Base-by-base conservation (phyloP, 2,888 invertebrate genomes). In the Lycia hirtaria region DNA sequence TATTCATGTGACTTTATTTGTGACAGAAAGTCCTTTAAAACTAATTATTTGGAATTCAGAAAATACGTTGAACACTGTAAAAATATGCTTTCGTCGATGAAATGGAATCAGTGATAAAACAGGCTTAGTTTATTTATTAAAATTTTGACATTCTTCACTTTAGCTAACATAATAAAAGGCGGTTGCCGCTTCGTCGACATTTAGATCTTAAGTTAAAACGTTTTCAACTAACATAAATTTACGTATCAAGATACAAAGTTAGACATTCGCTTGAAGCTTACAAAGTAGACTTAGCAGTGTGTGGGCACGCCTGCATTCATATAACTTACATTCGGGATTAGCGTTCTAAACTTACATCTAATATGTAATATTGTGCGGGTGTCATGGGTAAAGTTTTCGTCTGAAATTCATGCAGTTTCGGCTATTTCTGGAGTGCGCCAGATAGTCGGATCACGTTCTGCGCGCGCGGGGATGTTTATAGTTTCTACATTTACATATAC, bases 251-350 rank as follows among this genome's bases (percentile, higher is more conserved):
- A 50, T 40, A 45, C 50, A 56, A 50, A 45, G 56, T 56, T 40
- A n/a, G 26, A n/a, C 50, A 56, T 44, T 38, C 33, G 26, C 32
- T 44, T 17, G 19, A 38, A 56, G 24, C 50, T 45, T 45, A 45
- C 56, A 56, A 51, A 56, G 51, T 52, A 47, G 47, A 56, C 40
- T 56, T 52, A 52, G 47, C 41, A 47, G 49, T 40, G 60, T 69
- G 65, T 71, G 48, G 62, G 59, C 19, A 33, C 67, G 62, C 68
- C 68, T 65, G 61, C 64, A 68, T 66, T 68, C 70, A 69, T 70
- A 68, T 68, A 69, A 65, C 70, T 69, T 70, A 68, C 71, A 68
- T 68, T 69, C 62, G 57, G 68, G 75, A 73, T 76, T 73, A 78
- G 71, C 68, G 66, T 67, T 59, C 65, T 65, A 63, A 69, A 71